Percentiles rank a stretch among this genome's conserved stretches.
phyloP scores from a whole-genome alignment of 2,113 vertebrate genomes.

The Elephantulus edwardii region DNA sequence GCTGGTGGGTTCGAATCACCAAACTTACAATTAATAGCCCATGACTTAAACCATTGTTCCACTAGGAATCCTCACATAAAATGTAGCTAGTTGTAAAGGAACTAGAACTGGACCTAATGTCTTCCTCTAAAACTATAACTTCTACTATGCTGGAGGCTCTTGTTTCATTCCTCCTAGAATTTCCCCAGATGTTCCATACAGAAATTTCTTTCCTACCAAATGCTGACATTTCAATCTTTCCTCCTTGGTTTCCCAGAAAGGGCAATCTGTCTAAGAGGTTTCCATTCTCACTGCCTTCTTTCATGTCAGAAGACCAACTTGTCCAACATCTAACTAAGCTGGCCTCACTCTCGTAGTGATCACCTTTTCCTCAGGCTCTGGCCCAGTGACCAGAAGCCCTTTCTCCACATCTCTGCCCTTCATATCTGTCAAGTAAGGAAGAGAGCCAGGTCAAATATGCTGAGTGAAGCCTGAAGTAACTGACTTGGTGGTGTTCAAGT shows the following conservation, averaged over 20 bases:
- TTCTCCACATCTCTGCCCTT: not conserved
- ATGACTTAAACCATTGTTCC: too few relatives aligned
- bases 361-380: not conserved
- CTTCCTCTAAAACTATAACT: not conserved
- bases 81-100: not conserved
- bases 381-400: not conserved
- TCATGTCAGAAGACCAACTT: not conserved
- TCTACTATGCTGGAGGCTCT: not conserved
- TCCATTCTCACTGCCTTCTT: not conserved
- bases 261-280: not conserved
- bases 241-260: not conserved
- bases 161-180: not conserved
- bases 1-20: too few relatives aligned
- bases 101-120: rapidly evolving
- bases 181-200: not conserved
- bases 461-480: not conserved
- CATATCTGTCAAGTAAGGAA: not conserved
- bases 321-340: not conserved
- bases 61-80: not conserved
- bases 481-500: conserved; percentile 35
- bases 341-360: not conserved
- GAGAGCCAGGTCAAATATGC: not conserved
- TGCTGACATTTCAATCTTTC: conserved; percentile 16
- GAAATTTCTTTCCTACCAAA: not conserved
- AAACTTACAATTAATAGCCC: too few relatives aligned